Evolutionary conservation across 2,888 invertebrate species (phyloP), one percentile per base, ranked within the genome.

Genomic region (Dryobotodes eremita): DNA sequence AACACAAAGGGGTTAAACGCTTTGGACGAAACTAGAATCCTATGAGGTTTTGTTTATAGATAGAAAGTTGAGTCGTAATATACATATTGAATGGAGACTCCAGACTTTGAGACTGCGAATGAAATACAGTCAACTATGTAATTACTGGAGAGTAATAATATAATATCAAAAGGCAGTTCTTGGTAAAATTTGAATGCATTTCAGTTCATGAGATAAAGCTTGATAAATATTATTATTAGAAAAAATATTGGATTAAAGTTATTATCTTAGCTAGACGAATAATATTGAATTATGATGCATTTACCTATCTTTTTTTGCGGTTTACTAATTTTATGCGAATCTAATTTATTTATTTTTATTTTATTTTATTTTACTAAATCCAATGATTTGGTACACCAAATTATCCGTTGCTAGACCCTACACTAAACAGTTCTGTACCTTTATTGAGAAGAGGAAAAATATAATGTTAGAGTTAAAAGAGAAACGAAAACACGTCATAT

Each of bases 1-100:
- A 92, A 88, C 86, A 89, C 89, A 90, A 90, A 87, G 88, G 86
- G 79, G 83, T 85, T 88, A 86, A 87, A 85, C 80, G 83, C 69
- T 81, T 85, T 66, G 70, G 64, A 68, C 75, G 77, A 80, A 82
- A 83, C 89, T 86, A 83, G 78, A 66, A 80, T 81, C 80, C 79
- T 77, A 68, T 81, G 71, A 75, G 65, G 80, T 71, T 86, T 84
- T 64, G 75, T 78, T 77, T 70, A 75, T 75, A 53, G 59, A 31
- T 76, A 10, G 10, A 62, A 80, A 80, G 66, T 71, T 68, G 23
- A 69, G 46, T 62, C 66, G 55, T 70, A 75, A 75, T 73, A 70
- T 83, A 57, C 62, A 50, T 82, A 68, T 66, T 66, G 66, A 64
- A 69, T 57, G 4, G 65, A 4, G n/a, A 59, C 15, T 55, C 31